These are phyloP conservation scores for Phataginus tricuspis DNA, from an alignment of 2,797 vertebrate genomes.

Conservation along the genomic window DNA sequence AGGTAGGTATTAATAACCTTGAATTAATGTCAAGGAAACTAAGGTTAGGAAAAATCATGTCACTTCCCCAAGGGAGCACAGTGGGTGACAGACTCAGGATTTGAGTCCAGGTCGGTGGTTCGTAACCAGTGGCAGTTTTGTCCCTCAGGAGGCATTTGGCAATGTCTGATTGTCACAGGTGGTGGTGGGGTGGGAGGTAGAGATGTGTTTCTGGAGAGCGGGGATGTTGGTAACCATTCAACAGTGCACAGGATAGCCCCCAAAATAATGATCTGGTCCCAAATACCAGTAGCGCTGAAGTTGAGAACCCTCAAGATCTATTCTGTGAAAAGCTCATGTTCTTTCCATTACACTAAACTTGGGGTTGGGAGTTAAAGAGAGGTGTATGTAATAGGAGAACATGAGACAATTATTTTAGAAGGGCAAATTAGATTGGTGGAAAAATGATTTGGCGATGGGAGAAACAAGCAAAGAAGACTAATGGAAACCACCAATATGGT, in stretches of 20 bases:
- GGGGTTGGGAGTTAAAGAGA: background rate
- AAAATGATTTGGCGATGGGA: background rate
- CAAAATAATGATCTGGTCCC: background rate
- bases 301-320: background rate
- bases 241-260: no score
- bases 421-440: background rate
- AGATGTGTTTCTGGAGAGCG: rapidly evolving
- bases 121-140: background rate
- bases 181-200: background rate
- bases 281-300: background rate
- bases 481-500: background rate
- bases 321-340: background rate
- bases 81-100: background rate
- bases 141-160: background rate
- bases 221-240: background rate
- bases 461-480: background rate
- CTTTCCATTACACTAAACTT: background rate
- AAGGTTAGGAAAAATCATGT: background rate
- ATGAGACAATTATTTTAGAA: background rate
- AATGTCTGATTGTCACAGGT: background rate
- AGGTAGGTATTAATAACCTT: background rate
- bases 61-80: background rate
- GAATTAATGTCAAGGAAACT: background rate
- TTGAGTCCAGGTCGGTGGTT: background rate
- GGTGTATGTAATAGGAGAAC: background rate